phyloP scores from a whole-genome alignment of 2,113 vertebrate genomes.

The Myodes glareolus region DNA sequence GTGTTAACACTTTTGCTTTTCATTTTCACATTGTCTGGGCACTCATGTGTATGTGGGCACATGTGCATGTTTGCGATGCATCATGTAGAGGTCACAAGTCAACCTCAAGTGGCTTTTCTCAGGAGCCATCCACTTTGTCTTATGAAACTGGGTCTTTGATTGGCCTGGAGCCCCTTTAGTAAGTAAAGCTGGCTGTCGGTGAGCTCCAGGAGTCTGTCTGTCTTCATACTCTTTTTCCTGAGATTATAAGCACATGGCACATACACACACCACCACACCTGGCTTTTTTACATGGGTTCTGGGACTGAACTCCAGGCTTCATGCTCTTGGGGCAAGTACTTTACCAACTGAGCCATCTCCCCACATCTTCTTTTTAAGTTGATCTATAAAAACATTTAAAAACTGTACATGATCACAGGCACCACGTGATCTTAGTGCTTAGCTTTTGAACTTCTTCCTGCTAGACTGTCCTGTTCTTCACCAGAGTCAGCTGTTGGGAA shows the following conservation, averaged over 20 bases:
- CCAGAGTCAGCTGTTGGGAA: not conserved
- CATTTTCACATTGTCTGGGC: not conserved
- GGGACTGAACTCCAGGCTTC: not conserved
- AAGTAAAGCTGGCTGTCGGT: not conserved
- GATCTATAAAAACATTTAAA: not conserved
- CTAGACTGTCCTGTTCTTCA: not conserved
- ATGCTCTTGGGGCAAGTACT: not conserved
- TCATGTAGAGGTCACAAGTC: not conserved
- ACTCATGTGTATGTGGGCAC: not conserved
- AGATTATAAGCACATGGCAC: not conserved
- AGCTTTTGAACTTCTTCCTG: slow-evolving; percentile 35
- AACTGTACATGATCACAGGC: not conserved
- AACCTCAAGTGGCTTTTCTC: not conserved
- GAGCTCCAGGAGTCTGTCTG: not conserved
- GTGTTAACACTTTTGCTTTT: not conserved
- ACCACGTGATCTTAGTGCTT: not conserved
- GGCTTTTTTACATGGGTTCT: not conserved
- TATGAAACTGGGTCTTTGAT: not conserved
- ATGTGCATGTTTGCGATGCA: not conserved
- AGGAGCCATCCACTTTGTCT: not conserved
- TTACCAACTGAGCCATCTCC: not conserved
- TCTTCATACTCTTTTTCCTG: not conserved
- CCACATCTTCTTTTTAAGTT: not conserved
- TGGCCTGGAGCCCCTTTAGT: not conserved
- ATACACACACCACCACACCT: not conserved